Conservation (phyloP, 2,888 invertebrate genomes). For the Orchesellides sinensis region DNA sequence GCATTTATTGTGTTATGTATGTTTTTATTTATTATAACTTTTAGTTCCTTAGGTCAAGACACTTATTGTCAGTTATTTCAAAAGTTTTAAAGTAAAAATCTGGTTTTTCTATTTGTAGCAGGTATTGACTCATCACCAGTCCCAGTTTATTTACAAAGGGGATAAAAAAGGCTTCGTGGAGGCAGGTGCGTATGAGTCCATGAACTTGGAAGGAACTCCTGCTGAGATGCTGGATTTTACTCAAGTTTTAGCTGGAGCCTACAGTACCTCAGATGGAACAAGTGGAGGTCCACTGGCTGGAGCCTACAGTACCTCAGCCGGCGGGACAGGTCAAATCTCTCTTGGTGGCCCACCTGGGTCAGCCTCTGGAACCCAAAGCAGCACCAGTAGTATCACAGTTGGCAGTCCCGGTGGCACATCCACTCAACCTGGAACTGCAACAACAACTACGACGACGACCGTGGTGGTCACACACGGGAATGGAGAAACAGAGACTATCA, state of each 20-base stretch:
- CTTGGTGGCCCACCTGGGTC: conserved; percentile 40
- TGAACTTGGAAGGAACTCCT: conserved; percentile 58
- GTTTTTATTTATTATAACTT: not conserved
- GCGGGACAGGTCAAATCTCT: conserved; percentile 45
- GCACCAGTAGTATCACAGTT: conserved; percentile 3
- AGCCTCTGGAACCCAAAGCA: conserved; percentile 4
- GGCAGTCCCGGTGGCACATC: not conserved
- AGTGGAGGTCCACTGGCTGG: conserved; percentile 72
- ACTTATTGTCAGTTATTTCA: not conserved
- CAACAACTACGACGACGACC: conserved; percentile 74
- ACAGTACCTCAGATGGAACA: conserved; percentile 74
- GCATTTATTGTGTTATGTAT: not conserved
- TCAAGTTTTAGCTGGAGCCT: conserved; percentile 68
- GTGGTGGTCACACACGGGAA: conserved; percentile 74
- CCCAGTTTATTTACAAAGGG: conserved; percentile 65
- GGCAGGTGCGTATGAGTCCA: conserved; percentile 32
- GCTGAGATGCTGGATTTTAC: conserved; percentile 71
- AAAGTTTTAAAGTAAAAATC: not conserved
- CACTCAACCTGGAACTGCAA: conserved; percentile 60
- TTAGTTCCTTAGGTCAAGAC: not conserved
- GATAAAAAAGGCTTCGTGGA: conserved; percentile 65
- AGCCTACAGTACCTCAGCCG: conserved; percentile 59
- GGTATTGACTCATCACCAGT: conserved; percentile 73
- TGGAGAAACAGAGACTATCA: conserved; percentile 74
- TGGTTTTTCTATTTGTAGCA: conserved; percentile 3